Conservation (phyloP, 1,140 invertebrate genomes). For the Bombus difficillimus region DNA sequence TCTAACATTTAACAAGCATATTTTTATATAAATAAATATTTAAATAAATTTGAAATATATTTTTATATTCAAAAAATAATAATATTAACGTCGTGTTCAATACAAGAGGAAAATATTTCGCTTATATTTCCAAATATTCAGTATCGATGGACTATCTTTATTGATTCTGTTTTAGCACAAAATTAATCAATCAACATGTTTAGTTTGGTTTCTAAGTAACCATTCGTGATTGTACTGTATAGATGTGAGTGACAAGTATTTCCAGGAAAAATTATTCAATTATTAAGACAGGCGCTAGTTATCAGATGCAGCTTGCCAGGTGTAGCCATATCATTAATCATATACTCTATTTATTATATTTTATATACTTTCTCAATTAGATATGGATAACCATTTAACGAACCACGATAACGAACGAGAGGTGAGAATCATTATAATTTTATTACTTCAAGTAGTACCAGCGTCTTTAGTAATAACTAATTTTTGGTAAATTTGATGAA, state of each 20-base stretch:
- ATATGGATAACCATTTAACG: constrained; percentile 23
- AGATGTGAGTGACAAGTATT: neutral
- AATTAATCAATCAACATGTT: constrained; percentile 29
- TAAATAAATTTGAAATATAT: no score
- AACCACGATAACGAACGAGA: constrained; percentile 36
- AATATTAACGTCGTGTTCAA: neutral
- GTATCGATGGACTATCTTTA: neutral
- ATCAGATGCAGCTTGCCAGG: neutral
- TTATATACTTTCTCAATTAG: constrained; percentile 26
- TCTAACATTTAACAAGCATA: neutral
- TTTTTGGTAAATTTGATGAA: neutral
- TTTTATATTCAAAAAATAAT: neutral
- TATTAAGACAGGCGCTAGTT: neutral
- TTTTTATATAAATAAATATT: neutral
- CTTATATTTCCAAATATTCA: neutral
- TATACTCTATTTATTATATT: neutral
- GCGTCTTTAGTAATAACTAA: neutral
- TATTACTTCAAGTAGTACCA: neutral
- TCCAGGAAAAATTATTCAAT: neutral
- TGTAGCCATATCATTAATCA: neutral
- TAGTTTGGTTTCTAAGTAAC: constrained; percentile 32
- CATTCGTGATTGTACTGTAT: no score
- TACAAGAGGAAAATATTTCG: neutral
- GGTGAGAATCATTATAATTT: constrained; percentile 7
- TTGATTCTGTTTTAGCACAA: neutral